Percentiles rank a stretch among this genome's conserved stretches.
Conservation (phyloP, 2,888 invertebrate genomes). For the Xylophagus ater region DNA sequence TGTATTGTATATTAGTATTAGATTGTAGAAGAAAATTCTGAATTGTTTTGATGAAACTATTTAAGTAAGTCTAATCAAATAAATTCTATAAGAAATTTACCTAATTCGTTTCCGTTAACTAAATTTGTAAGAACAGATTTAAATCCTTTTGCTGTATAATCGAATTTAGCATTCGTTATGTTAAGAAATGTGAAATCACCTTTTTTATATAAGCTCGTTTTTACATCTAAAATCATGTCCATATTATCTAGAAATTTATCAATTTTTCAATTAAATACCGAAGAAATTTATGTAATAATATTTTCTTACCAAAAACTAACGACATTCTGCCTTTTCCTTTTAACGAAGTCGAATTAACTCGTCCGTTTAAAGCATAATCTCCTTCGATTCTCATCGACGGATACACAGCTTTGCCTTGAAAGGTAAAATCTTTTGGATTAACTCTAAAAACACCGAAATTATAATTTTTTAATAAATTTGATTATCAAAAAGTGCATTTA, state of each 20-base stretch:
- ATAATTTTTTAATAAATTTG: no score
- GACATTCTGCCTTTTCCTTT: slow-evolving; percentile 57
- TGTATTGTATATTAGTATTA: no score
- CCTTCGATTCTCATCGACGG: slow-evolving; percentile 58
- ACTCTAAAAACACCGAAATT: slow-evolving; percentile 49
- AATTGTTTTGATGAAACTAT: no score
- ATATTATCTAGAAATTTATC: slow-evolving; percentile 54
- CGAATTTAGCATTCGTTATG: slow-evolving; percentile 53
- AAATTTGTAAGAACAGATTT: slow-evolving; percentile 58
- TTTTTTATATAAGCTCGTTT: slow-evolving; percentile 51
- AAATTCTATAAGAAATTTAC: no score
- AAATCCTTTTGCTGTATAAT: slow-evolving; percentile 55
- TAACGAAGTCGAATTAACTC: slow-evolving; percentile 57
- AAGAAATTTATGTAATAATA: no score
- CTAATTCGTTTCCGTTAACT: slow-evolving; percentile 61
- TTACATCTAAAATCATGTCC: slow-evolving; percentile 54
- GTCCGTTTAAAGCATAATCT: slow-evolving; percentile 55
- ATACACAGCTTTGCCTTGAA: slow-evolving; percentile 54
- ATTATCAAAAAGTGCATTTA: no score
- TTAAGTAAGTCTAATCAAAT: no score
- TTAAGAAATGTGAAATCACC: slow-evolving; percentile 57
- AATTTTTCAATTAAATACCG: no score
- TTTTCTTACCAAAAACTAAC: slow-evolving; percentile 59
- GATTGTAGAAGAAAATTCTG: no score
- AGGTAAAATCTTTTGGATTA: slow-evolving; percentile 55